Evolutionary conservation across 92 coral and sea anemone species (phyloP).

Genomic region (Montipora capitata): DNA sequence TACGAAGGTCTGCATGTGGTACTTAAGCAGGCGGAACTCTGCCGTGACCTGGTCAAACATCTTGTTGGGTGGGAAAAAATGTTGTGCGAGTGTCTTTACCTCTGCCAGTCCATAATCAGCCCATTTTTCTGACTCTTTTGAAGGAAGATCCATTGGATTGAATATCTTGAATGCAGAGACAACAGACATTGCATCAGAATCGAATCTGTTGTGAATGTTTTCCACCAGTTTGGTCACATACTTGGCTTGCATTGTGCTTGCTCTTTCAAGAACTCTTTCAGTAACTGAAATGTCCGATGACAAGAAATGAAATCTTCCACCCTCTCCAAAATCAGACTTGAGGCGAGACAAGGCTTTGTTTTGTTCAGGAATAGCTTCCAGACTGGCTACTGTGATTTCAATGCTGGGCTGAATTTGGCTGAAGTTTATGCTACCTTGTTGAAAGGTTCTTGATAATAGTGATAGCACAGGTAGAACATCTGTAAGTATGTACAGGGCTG

Average conservation of each 20-base stretch:
- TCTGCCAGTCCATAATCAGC: slow-evolving; percentile 33
- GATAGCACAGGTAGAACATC: slow-evolving; percentile 44
- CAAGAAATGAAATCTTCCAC: slow-evolving; percentile 44
- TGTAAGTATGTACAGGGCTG: slow-evolving; percentile 46
- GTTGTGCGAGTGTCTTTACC: slow-evolving; percentile 33
- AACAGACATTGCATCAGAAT: slow-evolving; percentile 46
- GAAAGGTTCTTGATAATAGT: slow-evolving; percentile 37
- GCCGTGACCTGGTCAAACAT: slow-evolving; percentile 30
- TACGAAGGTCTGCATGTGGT: slow-evolving; percentile 28
- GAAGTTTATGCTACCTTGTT: slow-evolving; percentile 28
- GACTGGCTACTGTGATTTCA: slow-evolving; percentile 34
- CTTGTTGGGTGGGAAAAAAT: slow-evolving; percentile 35
- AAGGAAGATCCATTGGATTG: slow-evolving; percentile 29
- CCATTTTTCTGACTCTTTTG: slow-evolving; percentile 47
- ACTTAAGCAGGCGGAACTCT: slow-evolving; percentile 37
- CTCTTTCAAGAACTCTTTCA: slow-evolving; percentile 38
- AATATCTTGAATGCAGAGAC: slow-evolving; percentile 39
- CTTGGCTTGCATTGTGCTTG: slow-evolving; percentile 45
- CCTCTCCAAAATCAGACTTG: slow-evolving; percentile 42
- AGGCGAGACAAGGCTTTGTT: slow-evolving; percentile 44
- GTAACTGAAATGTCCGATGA: slow-evolving; percentile 24
- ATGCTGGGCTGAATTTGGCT: slow-evolving; percentile 43
- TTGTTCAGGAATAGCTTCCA: slow-evolving; percentile 42
- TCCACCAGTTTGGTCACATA: slow-evolving; percentile 45
- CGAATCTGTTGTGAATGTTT: slow-evolving; percentile 33